Conservation (phyloP, 2,113 vertebrate genomes). For the Columba janthina region DNA sequence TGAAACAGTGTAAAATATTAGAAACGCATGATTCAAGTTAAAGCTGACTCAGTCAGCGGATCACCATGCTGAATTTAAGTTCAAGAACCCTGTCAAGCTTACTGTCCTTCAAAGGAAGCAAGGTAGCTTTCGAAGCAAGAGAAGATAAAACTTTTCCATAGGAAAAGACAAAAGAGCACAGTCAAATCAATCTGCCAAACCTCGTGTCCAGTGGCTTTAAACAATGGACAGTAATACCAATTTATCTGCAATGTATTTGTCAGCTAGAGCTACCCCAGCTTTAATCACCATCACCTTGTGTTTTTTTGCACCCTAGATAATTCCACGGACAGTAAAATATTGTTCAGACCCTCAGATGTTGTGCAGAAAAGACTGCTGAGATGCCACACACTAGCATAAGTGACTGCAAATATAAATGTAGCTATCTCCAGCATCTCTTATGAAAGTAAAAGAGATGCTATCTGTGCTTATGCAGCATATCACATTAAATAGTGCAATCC, state of each 20-base stretch:
- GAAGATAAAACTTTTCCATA: conserved; percentile 51
- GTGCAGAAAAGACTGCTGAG: conserved; percentile 45
- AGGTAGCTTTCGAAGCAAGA: conserved; percentile 58
- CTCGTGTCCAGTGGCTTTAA: conserved; percentile 49
- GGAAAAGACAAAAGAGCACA: conserved; percentile 55
- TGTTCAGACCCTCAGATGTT: conserved; percentile 43
- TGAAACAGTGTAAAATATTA: conserved; percentile 50
- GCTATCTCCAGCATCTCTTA: neutral
- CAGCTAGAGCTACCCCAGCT: conserved; percentile 40
- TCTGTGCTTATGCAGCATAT: neutral
- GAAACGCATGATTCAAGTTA: conserved; percentile 30
- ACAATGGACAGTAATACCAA: conserved; percentile 26
- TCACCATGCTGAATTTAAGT: conserved; percentile 49
- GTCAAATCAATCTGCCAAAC: conserved; percentile 48
- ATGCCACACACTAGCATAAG: conserved; percentile 34
- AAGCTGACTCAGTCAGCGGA: conserved; percentile 33
- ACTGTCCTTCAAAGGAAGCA: conserved; percentile 47
- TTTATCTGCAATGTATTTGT: conserved; percentile 52
- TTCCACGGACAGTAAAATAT: conserved; percentile 33
- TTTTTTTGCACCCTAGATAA: conserved; percentile 3
- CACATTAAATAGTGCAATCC: neutral
- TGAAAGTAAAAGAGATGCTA: neutral
- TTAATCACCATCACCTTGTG: conserved; percentile 9
- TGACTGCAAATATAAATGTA: conserved; percentile 43
- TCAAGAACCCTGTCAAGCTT: conserved; percentile 58